These are phyloP conservation scores for Heliothis peltigera DNA, from an alignment of 2,888 invertebrate genomes.

Conservation along the genomic window DNA sequence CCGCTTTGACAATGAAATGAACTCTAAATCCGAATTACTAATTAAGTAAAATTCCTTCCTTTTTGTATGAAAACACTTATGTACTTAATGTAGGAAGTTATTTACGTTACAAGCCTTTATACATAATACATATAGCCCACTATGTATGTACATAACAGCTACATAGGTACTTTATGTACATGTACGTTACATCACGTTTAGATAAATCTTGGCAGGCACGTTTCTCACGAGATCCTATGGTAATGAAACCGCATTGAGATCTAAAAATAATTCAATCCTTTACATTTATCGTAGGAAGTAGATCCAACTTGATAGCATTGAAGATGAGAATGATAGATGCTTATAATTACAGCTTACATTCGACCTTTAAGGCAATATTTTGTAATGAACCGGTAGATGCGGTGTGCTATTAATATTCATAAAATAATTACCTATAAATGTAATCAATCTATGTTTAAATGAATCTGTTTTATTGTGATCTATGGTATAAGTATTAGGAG, in stretches of 20 bases:
- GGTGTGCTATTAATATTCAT: neutral
- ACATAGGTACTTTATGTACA: too few species aligned
- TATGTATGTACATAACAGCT: neutral
- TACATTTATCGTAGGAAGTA: slow-evolving; percentile 13
- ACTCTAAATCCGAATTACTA: too few species aligned
- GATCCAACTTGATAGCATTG: slow-evolving; percentile 21
- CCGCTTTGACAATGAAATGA: too few species aligned
- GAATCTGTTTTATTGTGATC: too few species aligned
- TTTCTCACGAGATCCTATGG: slow-evolving; percentile 53
- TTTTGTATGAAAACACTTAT: slow-evolving; percentile 23
- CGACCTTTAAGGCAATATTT: neutral
- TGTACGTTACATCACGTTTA: slow-evolving; percentile 15
- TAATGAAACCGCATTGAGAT: slow-evolving; percentile 41
- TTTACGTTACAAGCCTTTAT: slow-evolving; percentile 18
- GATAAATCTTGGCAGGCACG: slow-evolving; percentile 43
- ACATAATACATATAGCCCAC: neutral
- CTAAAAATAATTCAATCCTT: slow-evolving; percentile 39
- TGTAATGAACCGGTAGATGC: neutral
- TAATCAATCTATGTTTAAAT: too few species aligned
- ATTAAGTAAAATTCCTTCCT: too few species aligned
- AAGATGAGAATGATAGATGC: neutral
- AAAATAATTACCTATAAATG: too few species aligned
- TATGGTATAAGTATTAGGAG: too few species aligned
- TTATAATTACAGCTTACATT: neutral
- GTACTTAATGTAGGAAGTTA: slow-evolving; percentile 37